phyloP scores from a whole-genome alignment of 2,797 vertebrate genomes.

The Novumbra hubbsi region DNA sequence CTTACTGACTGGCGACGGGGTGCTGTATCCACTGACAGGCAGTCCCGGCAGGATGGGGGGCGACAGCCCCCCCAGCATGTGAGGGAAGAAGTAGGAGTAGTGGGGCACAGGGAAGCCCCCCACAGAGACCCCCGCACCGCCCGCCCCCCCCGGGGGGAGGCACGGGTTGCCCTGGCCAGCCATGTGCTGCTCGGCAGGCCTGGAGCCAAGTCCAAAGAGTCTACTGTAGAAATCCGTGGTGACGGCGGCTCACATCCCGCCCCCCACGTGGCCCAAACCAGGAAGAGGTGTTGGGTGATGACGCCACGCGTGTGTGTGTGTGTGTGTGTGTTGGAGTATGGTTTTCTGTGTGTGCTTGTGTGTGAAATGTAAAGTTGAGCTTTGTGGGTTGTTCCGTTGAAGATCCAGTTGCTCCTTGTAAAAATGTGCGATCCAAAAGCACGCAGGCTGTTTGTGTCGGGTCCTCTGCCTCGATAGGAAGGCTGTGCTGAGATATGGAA shows the following conservation, averaged over 20 bases:
- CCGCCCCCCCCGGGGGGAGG: conserved; percentile 49
- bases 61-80: conserved; percentile 90
- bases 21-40: conserved; percentile 94
- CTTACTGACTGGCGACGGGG: conserved; percentile 95
- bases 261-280: neutral
- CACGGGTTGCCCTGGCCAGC: conserved; percentile 93
- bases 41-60: conserved; percentile 85
- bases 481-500: neutral
- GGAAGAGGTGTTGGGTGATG: neutral
- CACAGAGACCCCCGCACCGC: conserved; percentile 45
- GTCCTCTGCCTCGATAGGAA: neutral
- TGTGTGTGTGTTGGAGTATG: neutral
- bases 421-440: neutral
- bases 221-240: conserved; percentile 3
- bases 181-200: conserved; percentile 67
- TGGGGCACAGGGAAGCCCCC: conserved; percentile 89
- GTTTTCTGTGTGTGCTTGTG: neutral
- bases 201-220: neutral
- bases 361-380: neutral
- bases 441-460: neutral
- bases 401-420: neutral
- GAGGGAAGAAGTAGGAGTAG: conserved; percentile 96
- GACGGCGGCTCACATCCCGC: neutral
- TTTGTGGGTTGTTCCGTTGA: neutral
- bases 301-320: neutral